Evolutionary conservation across 2,113 vertebrate genomes (phyloP), one percentile per base, ranked within the genome.

Genomic region (Anguilla rostrata): DNA sequence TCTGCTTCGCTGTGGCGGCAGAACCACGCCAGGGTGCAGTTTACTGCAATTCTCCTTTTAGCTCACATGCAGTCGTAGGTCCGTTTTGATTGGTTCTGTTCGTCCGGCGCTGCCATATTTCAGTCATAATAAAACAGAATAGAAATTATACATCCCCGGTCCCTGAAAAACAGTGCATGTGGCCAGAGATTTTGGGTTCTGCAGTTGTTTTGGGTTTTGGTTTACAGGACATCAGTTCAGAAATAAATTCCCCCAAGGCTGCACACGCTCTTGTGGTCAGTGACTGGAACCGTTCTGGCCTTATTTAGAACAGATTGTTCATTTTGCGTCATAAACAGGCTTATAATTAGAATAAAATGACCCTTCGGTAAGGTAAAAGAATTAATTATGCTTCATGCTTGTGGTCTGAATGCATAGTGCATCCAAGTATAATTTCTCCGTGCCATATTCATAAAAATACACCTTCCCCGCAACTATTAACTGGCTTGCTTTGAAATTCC

Each of bases 231-330:
- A 66, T 86, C 15, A 66, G 85, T 84, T 84, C 88, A 89, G 83
- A 90, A 86, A 88, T 41, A 88, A 88, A 89, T 87, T 49, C 41
- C 60, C 82, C 82, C 86, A 9, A 87, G 75, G 82, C 85, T 89
- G 81, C 43, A 90, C 84, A 87, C 83, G 86, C 57, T 20, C 39
- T 18, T 34, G 66, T 41, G 87, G 34, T 29, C 79, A 78, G n/a
- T 39, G 0, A 87, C 53, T 60, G 71, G 88, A 49, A 82, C 84
- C 86, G 14, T 85, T 81, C 63, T 85, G 22, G 53, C 83, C 57
- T 49, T 89, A 79, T 46, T 83, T 82, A 83, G 86, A 53, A 78
- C 85, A 85, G 66, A 57, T 80, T 11, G 6, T 43, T 18, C 43
- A 57, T 34, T 56, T 85, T 57, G 34, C 18, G 43, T 34, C 29